Evolutionary conservation across 2,113 vertebrate species (phyloP).

Genomic region (Crotalus helleri): DNA sequence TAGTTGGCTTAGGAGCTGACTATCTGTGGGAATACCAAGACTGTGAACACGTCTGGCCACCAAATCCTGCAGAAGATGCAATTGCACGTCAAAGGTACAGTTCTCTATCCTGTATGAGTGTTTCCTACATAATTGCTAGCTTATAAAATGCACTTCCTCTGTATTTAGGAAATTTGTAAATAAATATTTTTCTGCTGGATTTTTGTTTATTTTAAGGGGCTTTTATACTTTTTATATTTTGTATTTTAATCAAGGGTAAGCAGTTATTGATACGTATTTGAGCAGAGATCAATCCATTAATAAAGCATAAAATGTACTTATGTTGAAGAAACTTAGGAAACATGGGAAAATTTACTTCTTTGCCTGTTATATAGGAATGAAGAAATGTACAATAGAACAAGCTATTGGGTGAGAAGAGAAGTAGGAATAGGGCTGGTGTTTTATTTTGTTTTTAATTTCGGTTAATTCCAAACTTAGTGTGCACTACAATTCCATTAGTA

Average conservation of each 20-base stretch:
- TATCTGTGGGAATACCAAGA: not conserved
- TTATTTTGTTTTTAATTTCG: not conserved
- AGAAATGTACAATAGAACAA: not conserved
- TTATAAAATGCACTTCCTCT: not conserved
- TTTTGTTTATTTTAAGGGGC: not conserved
- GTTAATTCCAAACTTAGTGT: not conserved
- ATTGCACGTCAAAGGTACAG: not conserved
- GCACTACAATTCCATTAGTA: not conserved
- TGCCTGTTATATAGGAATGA: not conserved
- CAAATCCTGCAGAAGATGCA: not conserved
- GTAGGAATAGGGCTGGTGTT: not conserved
- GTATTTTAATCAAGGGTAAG: not conserved
- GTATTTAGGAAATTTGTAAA: not conserved
- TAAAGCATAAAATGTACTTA: not conserved
- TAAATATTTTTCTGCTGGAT: not conserved
- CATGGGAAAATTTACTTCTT: not conserved
- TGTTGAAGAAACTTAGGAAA: not conserved
- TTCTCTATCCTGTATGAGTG: not conserved
- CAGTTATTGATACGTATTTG: not conserved
- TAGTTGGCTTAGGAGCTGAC: not conserved
- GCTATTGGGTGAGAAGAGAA: not conserved
- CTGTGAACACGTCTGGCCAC: not conserved
- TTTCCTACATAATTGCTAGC: not conserved
- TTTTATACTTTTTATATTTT: not conserved
- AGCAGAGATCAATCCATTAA: not conserved